Evolutionary conservation across 1,140 invertebrate genomes (phyloP).

Genomic region (honey bee (Apis mellifera)): DNA sequence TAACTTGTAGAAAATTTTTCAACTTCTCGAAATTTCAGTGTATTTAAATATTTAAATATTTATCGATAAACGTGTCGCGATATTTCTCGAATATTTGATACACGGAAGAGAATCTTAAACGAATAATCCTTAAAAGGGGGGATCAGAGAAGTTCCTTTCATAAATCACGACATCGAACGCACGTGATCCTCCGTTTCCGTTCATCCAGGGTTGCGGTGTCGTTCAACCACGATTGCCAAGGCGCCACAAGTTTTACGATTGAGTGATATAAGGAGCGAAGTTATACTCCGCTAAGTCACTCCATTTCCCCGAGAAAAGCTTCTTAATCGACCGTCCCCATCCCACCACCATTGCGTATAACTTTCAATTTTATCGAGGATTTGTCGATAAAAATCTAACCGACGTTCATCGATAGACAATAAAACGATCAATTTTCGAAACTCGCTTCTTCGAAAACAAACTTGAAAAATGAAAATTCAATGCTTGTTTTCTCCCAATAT

Average conservation of each 20-base stretch:
- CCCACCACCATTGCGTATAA: not conserved
- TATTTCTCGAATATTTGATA: not conserved
- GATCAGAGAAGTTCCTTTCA: conserved; percentile 23
- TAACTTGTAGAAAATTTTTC: too few relatives aligned
- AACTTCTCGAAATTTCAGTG: too few relatives aligned
- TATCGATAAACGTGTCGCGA: not conserved
- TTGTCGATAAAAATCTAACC: conserved; percentile 31
- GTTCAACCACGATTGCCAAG: conserved; percentile 31
- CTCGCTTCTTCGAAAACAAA: too few relatives aligned
- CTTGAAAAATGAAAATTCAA: too few relatives aligned
- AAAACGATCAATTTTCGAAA: too few relatives aligned
- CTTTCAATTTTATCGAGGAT: conserved; percentile 24
- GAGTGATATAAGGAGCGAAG: conserved; percentile 38
- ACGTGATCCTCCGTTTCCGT: conserved; percentile 10
- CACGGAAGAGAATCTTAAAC: not conserved
- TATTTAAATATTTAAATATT: too few relatives aligned
- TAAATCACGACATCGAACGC: conserved; percentile 26
- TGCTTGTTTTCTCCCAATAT: too few relatives aligned
- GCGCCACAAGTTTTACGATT: conserved; percentile 38
- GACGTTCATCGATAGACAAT: too few relatives aligned
- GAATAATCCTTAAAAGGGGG: not conserved
- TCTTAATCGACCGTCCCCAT: conserved; percentile 27
- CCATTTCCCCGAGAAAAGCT: conserved; percentile 9
- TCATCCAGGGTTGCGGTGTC: conserved; percentile 8
- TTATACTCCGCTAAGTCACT: conserved; percentile 26